These are phyloP conservation scores for Oxystoma pomonae DNA, from an alignment of 2,888 invertebrate species.

Conservation along the genomic window DNA sequence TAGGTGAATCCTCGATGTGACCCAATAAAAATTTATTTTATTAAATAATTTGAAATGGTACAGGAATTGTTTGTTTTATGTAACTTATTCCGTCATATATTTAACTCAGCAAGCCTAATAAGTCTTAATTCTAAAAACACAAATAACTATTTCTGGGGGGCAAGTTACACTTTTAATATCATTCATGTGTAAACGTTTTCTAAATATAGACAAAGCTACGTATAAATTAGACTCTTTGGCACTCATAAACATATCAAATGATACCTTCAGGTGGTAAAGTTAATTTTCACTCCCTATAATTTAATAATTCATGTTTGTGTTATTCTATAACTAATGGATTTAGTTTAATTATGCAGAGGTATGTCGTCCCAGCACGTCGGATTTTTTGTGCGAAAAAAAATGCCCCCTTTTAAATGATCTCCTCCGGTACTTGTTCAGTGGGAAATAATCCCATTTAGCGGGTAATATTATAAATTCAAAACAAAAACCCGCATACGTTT, in stretches of 20 bases:
- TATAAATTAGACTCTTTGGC: not conserved
- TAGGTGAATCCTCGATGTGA: too few species aligned
- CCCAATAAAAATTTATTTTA: too few species aligned
- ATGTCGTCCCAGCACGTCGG: slow-evolving; percentile 14
- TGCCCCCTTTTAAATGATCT: slow-evolving; percentile 32
- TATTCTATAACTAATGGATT: slow-evolving; percentile 15
- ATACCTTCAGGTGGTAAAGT: slow-evolving; percentile 19
- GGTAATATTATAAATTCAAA: slow-evolving; percentile 22
- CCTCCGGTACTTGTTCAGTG: slow-evolving; percentile 17
- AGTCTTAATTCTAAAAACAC: not conserved
- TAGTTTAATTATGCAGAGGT: slow-evolving; percentile 12
- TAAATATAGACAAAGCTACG: not conserved
- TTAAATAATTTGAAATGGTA: too few species aligned
- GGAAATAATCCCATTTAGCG: slow-evolving; percentile 20
- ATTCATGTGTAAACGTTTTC: not conserved
- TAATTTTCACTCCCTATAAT: slow-evolving; percentile 16
- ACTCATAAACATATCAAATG: slow-evolving; percentile 20
- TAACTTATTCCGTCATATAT: too few species aligned
- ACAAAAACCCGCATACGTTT: slow-evolving; percentile 29
- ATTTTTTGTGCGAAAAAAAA: slow-evolving; percentile 24
- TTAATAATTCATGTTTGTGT: slow-evolving; percentile 23
- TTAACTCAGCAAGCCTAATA: not conserved
- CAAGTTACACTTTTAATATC: not conserved
- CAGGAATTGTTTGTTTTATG: too few species aligned
- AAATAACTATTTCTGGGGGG: not conserved